Conservation (phyloP, 2,113 vertebrate genomes). For the Chamaetylas fuelleborni region DNA sequence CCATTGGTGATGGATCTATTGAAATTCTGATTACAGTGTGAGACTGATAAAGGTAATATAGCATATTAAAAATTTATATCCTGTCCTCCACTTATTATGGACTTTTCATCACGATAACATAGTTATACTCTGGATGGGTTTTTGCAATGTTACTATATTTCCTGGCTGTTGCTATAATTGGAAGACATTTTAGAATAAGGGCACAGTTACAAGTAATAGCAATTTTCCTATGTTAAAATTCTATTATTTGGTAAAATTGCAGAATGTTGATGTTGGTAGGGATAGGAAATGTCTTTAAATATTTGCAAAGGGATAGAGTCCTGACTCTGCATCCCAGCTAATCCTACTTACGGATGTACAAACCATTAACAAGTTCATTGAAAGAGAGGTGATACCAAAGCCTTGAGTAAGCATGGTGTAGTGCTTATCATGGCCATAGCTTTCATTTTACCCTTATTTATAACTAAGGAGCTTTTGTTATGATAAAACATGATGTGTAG, state of each 20-base stretch:
- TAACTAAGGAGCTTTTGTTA: neutral
- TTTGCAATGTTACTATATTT: neutral
- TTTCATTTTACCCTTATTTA: neutral
- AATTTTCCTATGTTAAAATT: neutral
- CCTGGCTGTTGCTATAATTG: neutral
- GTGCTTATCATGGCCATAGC: neutral
- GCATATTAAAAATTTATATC: neutral
- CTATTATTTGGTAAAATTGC: neutral
- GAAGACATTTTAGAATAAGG: neutral
- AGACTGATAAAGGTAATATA: neutral
- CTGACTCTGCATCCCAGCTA: neutral
- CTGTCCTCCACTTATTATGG: neutral
- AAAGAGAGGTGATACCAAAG: neutral
- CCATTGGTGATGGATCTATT: neutral
- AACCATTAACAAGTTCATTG: neutral
- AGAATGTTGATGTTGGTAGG: neutral
- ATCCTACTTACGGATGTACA: neutral
- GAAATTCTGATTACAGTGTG: neutral
- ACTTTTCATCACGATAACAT: neutral
- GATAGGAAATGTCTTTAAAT: neutral
- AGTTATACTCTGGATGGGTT: neutral
- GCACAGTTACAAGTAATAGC: neutral
- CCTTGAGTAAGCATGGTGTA: neutral
- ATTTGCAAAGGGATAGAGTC: neutral
- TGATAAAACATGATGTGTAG: neutral